A percentile compares a stretch with the other conserved stretches of the same genome.
Evolutionary conservation across 2,888 invertebrate species (phyloP).

Genomic region (Agapostemon virescens): DNA sequence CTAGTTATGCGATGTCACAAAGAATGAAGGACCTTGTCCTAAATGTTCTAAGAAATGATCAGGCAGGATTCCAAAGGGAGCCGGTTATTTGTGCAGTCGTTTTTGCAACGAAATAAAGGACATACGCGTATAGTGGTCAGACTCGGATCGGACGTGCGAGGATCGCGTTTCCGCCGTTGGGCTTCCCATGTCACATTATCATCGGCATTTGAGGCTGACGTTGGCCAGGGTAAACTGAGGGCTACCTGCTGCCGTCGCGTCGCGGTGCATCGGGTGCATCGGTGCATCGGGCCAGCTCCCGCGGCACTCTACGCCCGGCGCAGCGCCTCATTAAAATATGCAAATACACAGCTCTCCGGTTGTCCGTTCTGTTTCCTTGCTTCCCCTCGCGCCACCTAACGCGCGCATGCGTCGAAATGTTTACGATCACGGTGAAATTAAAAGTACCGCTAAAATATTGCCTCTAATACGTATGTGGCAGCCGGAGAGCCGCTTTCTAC

Average conservation of each 20-base stretch:
- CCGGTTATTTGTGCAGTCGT: neutral
- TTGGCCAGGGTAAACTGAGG: conserved; percentile 53
- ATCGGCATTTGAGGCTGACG: conserved; percentile 71
- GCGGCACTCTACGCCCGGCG: conserved; percentile 69
- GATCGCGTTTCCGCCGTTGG: conserved; percentile 53
- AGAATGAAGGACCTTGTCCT: too few relatives aligned
- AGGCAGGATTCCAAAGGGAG: neutral
- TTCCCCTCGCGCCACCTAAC: conserved; percentile 55
- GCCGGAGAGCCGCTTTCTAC: conserved; percentile 37
- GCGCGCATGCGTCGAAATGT: conserved; percentile 75
- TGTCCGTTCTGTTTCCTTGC: conserved; percentile 71
- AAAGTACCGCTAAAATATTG: conserved; percentile 79
- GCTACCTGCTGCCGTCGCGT: conserved; percentile 66
- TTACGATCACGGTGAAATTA: conserved; percentile 80
- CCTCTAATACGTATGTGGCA: conserved; percentile 73
- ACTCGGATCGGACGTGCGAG: conserved; percentile 44
- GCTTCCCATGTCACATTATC: conserved; percentile 73
- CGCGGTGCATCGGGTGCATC: conserved; percentile 45
- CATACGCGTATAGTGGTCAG: neutral
- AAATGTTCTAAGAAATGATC: neutral
- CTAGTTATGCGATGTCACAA: too few relatives aligned
- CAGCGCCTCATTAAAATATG: conserved; percentile 80
- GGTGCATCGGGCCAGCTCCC: conserved; percentile 63
- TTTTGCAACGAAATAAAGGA: neutral
- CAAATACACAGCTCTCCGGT: conserved; percentile 75